phyloP scores from a whole-genome alignment of 1,140 invertebrate genomes.

The Phthorimaea operculella region DNA sequence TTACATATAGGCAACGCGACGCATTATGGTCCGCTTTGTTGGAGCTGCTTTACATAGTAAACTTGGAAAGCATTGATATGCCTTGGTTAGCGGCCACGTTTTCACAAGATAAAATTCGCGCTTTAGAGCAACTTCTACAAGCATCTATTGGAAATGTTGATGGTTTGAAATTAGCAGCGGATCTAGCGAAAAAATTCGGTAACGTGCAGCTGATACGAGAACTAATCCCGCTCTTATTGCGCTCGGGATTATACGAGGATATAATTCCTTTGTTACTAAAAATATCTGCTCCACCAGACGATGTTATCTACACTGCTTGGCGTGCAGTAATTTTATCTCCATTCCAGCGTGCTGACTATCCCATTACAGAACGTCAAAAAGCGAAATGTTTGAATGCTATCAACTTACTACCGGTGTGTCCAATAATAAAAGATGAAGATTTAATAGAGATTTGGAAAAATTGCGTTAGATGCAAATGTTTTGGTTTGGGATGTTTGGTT shows the following conservation, averaged over 20 bases:
- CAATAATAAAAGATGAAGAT: conserved; percentile 56
- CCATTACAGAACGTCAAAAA: conserved; percentile 58
- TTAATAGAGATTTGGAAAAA: conserved; percentile 61
- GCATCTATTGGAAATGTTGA: conserved; percentile 40
- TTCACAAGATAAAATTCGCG: conserved; percentile 50
- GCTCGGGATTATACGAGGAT: conserved; percentile 46
- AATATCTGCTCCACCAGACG: conserved; percentile 38
- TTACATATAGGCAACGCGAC: conserved; percentile 48
- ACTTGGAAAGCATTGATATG: conserved; percentile 57
- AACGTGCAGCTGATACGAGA: conserved; percentile 38
- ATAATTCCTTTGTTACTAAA: conserved; percentile 55
- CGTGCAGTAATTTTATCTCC: conserved; percentile 54
- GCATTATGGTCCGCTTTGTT: conserved; percentile 52
- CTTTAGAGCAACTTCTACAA: conserved; percentile 53
- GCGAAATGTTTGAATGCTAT: conserved; percentile 54
- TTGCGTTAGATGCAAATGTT: conserved; percentile 54
- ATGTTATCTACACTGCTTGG: conserved; percentile 54
- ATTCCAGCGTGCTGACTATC: conserved; percentile 59
- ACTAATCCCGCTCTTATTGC: conserved; percentile 44
- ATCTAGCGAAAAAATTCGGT: conserved; percentile 48
- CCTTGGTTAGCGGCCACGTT: conserved; percentile 60
- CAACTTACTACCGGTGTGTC: conserved; percentile 59
- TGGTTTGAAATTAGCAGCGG: conserved; percentile 47
- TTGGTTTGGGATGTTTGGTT: conserved; percentile 54
- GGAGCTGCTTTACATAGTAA: conserved; percentile 52